Base-by-base conservation (phyloP, 2,888 invertebrate species). In the Dioctria rufipes region DNA sequence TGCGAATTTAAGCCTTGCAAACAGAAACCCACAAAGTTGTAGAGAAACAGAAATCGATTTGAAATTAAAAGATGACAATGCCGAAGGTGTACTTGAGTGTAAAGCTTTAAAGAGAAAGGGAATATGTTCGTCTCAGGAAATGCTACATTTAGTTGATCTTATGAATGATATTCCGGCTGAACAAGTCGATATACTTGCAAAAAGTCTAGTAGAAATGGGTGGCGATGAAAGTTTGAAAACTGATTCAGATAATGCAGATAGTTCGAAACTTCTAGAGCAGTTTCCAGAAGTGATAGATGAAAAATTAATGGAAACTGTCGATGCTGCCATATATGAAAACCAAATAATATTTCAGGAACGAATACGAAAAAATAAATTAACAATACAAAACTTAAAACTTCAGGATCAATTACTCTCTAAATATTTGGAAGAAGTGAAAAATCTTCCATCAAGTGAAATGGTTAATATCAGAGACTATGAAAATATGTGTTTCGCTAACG, bases 91-190 rank as follows among this genome's bases (percentile, higher is more conserved):
- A 6, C 67, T 61, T 13, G 81, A 79, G 49, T 78, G 63, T 39
- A 71, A 61, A 43, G 65, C 82, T 9, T 65, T 83, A 25, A 84
- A 84, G 79, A 77, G 84, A 5, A 84, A 84, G 66, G 84, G 83
- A 9, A 84, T 84, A 11, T 84, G 84, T 61, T 84, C 84, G 11
- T 84, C 84, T n/a, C 83, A 83, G 61, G 83, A 84, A 81, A 84
- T 84, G 84, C 49, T 84, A 5, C 82, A 84, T 65, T 82, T 84
- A 63, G 83, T 84, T 11, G 84, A 84, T 78, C 80, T 83, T 25
- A 83, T 84, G 83, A 82, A 83, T 61, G 84, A 83, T 67, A 84
- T 84, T 73, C 78, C 83, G 3, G 78, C 84, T 0, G 83, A 84
- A 58, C 81, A 84, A 78, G 81, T 84, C 13, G 84, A 84, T 81